Percentiles rank a stretch among this genome's conserved stretches.
phyloP scores from a whole-genome alignment of 2,888 invertebrate species.

The Sicus ferrugineus region DNA sequence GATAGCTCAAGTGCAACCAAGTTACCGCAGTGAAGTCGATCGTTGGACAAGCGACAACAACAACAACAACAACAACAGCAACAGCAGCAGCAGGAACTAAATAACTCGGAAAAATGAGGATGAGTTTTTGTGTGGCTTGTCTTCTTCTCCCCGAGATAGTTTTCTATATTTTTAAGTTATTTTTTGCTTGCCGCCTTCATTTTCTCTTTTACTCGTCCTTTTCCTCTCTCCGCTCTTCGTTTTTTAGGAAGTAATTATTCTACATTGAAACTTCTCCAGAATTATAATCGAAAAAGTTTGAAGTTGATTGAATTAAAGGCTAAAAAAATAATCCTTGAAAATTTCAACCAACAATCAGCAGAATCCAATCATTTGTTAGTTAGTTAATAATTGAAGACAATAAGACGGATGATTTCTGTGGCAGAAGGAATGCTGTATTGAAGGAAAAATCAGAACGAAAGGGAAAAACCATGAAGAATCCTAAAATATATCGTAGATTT shows the following conservation, averaged over 20 bases:
- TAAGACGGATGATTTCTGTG: too few species aligned
- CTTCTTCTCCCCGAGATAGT: neutral
- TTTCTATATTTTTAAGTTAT: neutral
- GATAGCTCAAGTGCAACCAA: too few species aligned
- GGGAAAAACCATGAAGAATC: too few species aligned
- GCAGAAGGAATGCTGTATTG: too few species aligned
- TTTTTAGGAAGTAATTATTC: neutral
- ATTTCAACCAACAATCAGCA: neutral
- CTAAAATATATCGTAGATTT: too few species aligned
- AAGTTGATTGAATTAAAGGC: conserved; percentile 24
- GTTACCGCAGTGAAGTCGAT: too few species aligned
- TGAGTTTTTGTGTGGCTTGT: too few species aligned
- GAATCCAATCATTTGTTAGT: neutral
- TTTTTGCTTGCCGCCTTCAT: neutral
- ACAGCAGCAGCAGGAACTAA: too few species aligned
- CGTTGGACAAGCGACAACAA: too few species aligned
- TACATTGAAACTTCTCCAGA: neutral
- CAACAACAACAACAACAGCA: too few species aligned
- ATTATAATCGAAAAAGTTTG: conserved; percentile 31
- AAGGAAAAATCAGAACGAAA: too few species aligned
- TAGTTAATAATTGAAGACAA: neutral
- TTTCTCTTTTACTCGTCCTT: neutral
- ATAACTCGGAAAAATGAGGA: too few species aligned
- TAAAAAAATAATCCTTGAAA: neutral
- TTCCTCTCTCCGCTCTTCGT: neutral